Evolutionary conservation across 37 sponge, comb jelly and placozoan genomes (phyloP).

Genomic region (Aphrocallistes beatrix): DNA sequence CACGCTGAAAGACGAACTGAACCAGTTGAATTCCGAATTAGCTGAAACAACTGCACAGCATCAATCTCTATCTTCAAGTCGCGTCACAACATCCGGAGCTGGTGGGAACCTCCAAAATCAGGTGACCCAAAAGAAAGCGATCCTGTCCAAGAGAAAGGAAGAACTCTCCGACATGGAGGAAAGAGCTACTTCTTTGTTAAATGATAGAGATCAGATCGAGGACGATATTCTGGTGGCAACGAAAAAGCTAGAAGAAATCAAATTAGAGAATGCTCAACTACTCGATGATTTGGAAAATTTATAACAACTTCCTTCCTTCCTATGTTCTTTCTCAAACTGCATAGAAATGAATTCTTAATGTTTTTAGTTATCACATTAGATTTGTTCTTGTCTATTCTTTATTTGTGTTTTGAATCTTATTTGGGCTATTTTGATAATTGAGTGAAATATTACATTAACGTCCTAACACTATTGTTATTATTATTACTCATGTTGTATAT

Average conservation of each 20-base stretch:
- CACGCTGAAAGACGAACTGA: neutral
- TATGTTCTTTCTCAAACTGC: neutral
- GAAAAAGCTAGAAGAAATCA: neutral
- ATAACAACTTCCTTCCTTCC: neutral
- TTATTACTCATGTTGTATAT: no score
- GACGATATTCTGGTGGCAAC: neutral
- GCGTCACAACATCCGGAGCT: neutral
- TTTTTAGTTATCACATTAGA: neutral
- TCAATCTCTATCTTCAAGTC: neutral
- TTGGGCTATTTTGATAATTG: slow-evolving; percentile 17
- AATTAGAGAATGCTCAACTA: neutral
- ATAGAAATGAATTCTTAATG: neutral
- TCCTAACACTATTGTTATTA: no score
- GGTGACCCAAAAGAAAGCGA: neutral
- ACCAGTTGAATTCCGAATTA: neutral
- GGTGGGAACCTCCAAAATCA: neutral
- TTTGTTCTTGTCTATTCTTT: neutral
- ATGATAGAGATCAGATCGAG: neutral
- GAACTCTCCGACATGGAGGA: neutral
- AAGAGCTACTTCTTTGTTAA: neutral
- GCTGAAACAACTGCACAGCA: neutral
- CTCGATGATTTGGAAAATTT: neutral
- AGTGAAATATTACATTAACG: no score
- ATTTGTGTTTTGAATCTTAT: neutral
- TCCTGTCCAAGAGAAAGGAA: neutral